Conservation (phyloP, 2,888 invertebrate species). For the Spatulosminthurus flaviceps region DNA sequence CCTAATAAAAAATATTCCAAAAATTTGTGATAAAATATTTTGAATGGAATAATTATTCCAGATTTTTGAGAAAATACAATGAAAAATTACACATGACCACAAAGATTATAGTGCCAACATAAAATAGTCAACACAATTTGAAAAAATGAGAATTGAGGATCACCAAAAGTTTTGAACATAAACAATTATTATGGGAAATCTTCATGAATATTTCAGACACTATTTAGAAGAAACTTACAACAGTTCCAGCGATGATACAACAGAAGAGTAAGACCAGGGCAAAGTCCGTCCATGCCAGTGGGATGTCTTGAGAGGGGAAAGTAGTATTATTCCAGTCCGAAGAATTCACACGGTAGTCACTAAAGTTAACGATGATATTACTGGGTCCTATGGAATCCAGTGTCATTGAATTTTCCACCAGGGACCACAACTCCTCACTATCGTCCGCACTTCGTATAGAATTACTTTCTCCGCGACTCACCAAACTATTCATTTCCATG, state of each 20-base stretch:
- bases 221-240: conserved; percentile 65
- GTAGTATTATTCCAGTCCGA: conserved; percentile 8
- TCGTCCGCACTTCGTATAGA: conserved; percentile 2
- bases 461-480: conserved; percentile 24
- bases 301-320: not conserved
- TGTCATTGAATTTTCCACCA: not conserved
- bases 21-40: no score
- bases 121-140: no score
- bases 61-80: no score
- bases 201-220: not conserved
- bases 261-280: conserved; percentile 74
- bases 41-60: no score
- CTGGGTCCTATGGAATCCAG: not conserved
- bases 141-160: no score
- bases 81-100: no score
- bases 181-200: not conserved
- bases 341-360: conserved; percentile 23
- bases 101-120: no score
- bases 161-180: no score
- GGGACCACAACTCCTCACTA: conserved; percentile 7
- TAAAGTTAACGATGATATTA: conserved; percentile 24
- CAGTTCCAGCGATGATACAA: conserved; percentile 76
- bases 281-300: conserved; percentile 67
- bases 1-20: no score
- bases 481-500: conserved; percentile 33